phyloP scores from a whole-genome alignment of 2,888 invertebrate genomes.

The Julus scandinavius region DNA sequence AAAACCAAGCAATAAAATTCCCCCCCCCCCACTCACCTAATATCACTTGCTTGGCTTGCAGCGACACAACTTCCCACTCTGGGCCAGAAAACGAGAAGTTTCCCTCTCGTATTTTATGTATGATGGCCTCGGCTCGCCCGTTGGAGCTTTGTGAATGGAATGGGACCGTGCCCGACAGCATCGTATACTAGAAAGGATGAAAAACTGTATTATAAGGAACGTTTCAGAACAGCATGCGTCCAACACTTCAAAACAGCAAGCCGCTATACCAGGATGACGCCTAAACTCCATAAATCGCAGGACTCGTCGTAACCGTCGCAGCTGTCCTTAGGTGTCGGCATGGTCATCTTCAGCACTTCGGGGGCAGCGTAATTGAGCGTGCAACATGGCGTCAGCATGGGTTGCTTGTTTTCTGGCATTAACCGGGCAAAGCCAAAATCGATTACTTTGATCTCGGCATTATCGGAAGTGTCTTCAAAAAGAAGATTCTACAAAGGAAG shows the following conservation, averaged over 20 bases:
- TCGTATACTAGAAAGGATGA: constrained; percentile 73
- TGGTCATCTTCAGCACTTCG: constrained; percentile 80
- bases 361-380: constrained; percentile 96
- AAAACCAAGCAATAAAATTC: constrained; percentile 31
- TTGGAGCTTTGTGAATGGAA: constrained; percentile 78
- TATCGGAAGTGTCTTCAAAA: constrained; percentile 72
- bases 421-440: constrained; percentile 96
- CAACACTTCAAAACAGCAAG: neutral
- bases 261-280: constrained; percentile 83
- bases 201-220: constrained; percentile 53
- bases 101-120: constrained; percentile 82
- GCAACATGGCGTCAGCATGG: constrained; percentile 86
- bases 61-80: constrained; percentile 79
- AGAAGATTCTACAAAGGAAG: constrained; percentile 73
- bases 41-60: constrained; percentile 80
- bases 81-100: constrained; percentile 79
- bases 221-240: neutral
- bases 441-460: constrained; percentile 83
- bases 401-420: constrained; percentile 71
- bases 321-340: constrained; percentile 63
- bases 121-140: constrained; percentile 78
- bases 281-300: constrained; percentile 96
- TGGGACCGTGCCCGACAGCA: constrained; percentile 88
- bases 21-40: too few relatives aligned
- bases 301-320: constrained; percentile 83